Percentiles rank a stretch among this genome's conserved stretches.
Evolutionary conservation across 2,888 invertebrate species (phyloP).

Genomic region (Myopa tessellatipennis): DNA sequence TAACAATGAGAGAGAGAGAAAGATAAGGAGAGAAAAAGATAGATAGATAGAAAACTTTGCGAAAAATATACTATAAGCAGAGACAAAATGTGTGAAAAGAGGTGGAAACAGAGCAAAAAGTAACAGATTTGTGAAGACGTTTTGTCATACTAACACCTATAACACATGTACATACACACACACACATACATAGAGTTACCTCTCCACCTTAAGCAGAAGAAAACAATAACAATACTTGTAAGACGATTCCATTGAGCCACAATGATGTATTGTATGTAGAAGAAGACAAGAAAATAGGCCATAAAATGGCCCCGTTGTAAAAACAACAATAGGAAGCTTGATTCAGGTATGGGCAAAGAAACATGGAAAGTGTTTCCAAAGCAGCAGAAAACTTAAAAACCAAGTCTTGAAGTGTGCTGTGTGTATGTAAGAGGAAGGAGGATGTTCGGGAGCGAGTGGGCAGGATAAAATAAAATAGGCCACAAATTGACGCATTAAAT

Average conservation of each 20-base stretch:
- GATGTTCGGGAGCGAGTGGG: not conserved
- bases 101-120: not conserved
- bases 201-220: not conserved
- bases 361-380: not conserved
- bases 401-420: not conserved
- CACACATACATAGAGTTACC: not conserved
- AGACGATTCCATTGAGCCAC: constrained; percentile 50
- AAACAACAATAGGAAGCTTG: not conserved
- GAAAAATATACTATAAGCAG: not conserved
- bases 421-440: not conserved
- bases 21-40: not conserved
- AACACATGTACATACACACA: not conserved
- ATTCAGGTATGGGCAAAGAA: not conserved
- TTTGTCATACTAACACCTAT: not conserved
- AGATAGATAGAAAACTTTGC: not conserved
- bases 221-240: not conserved
- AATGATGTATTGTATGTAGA: constrained; percentile 58
- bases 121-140: constrained; percentile 17
- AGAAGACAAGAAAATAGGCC: constrained; percentile 31
- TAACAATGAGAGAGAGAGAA: not conserved
- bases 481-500: too few species aligned
- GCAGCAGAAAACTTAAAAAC: constrained; percentile 1
- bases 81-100: not conserved
- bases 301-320: constrained; percentile 8
- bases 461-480: too few species aligned